Base-by-base conservation (phyloP, 2,797 vertebrate species). In the Rhodeus uyekii region DNA sequence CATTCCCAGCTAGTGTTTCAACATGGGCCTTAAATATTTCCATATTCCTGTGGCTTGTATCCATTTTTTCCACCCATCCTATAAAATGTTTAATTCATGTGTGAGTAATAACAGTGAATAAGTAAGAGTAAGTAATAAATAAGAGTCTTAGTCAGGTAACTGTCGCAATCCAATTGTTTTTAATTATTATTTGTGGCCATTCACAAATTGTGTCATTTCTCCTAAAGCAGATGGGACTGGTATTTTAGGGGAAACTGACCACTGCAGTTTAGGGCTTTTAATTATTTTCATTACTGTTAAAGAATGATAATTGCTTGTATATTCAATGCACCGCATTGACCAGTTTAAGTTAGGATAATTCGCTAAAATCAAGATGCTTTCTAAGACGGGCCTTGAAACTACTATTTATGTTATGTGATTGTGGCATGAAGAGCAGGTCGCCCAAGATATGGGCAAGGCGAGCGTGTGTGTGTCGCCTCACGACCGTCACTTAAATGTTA, bases 21-120 rank as follows among this genome's bases (percentile, higher is more conserved):
- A 89, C 90, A 83, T 44, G 89, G 90, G 93, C 92, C 91, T 92
- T 94, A 93, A 93, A 86, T 88, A 87, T 92, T 90, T 89, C 81
- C 79, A 80, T 81, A 88, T 0, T 53, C 89, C 85, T 86, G 79
- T 83, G 89, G 83, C 64, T 38, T 76, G 69, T 86, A 24, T 61
- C 22, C n/a, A n/a, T n/a, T n/a, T n/a, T n/a, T n/a, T n/a, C 19
- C n/a, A n/a, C 19, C 29, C 29, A 36, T 61, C 53, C 29, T 78
- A 81, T 85, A 84, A 24, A 67, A 24, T 44, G 61, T 38, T n/a
- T n/a, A 19, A 38, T 63, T 63, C 29, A 27, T 34, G 61, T 38
- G 32, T 44, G 76, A n/a, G 63, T 78, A 55, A 78, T 36, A 78
- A 39, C n/a, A 24, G 36, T 67, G 32, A 53, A 38, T 58, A 58